Base-by-base conservation (phyloP, 2,113 vertebrate species). In the Puntigrus tetrazona region DNA sequence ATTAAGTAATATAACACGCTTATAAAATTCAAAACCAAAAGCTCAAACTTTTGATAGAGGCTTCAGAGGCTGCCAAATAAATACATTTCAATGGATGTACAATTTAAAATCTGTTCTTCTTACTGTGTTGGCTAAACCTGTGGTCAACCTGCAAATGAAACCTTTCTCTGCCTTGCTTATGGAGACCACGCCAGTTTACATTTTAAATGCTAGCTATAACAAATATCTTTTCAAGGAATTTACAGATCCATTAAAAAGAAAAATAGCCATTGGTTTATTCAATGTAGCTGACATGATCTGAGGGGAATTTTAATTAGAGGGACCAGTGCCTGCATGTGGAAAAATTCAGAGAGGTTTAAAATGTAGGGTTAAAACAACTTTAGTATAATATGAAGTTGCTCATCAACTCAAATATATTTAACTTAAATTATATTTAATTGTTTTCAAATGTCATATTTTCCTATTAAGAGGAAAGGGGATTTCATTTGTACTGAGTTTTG, bases 11-110 rank as follows among this genome's bases (percentile, higher is more conserved):
- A 67, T 85, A 81, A 77, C 81, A 29, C 25, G 45, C 77, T 8
- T 20, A 55, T 47, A 45, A 67, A 74, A 89, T 63, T 55, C 80
- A 90, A 70, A 50, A 70, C 29, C 11, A 83, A 18, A 47, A 73
- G 18, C 38, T 25, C 73, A 13, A 73, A 73, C 16, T 43, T 83
- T 88, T 22, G 16, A 57, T 70, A 55, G 7, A 59, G 84, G 88
- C 45, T 47, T 47, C 6, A 52, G n/a, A 27, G 52, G 82, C 69
- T 5, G 61, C 86, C 84, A 90, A 90, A 86, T 87, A 90, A 93
- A 87, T 85, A 9, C 87, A 90, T 90, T 78, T 82, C 75, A 57
- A 36, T n/a, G 20, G 25, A 84, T 67, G 34, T 45, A 82, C 25
- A 72, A 52, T 14, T 52, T 6, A 59, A 41, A 41, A 81, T 47